Evolutionary conservation across 2,888 invertebrate genomes (phyloP).

Genomic region (Augiades crinisus): DNA sequence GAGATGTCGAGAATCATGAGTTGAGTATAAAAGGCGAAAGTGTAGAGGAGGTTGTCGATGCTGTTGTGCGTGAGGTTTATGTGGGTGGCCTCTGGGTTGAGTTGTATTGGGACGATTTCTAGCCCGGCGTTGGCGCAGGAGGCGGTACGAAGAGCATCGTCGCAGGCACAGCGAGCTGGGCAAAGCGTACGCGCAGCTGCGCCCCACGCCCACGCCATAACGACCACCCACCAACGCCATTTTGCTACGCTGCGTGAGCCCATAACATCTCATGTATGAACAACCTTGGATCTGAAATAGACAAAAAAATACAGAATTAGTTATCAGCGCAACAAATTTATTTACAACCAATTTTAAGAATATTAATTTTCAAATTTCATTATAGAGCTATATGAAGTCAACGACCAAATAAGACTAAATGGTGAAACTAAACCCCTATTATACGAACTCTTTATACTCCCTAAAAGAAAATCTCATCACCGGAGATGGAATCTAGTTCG

Average conservation of each 20-base stretch:
- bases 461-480: constrained; percentile 50
- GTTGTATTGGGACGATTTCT: constrained; percentile 93
- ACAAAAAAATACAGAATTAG: constrained; percentile 33
- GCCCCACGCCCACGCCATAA: constrained; percentile 79
- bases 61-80: constrained; percentile 93
- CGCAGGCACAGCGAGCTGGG: constrained; percentile 90
- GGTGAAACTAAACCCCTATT: constrained; percentile 1
- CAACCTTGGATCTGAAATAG: constrained; percentile 64
- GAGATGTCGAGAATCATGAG: constrained; percentile 91
- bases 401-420: constrained; percentile 14
- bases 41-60: constrained; percentile 89
- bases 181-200: constrained; percentile 84
- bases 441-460: constrained; percentile 34
- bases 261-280: constrained; percentile 79
- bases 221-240: constrained; percentile 78
- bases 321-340: background rate
- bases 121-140: constrained; percentile 89
- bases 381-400: constrained; percentile 1
- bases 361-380: background rate
- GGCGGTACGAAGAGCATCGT: constrained; percentile 88
- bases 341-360: background rate
- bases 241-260: constrained; percentile 73
- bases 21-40: constrained; percentile 90
- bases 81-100: constrained; percentile 92
- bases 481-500: constrained; percentile 58